Conservation (phyloP, 2,888 invertebrate species). For the Xylota segnis region DNA sequence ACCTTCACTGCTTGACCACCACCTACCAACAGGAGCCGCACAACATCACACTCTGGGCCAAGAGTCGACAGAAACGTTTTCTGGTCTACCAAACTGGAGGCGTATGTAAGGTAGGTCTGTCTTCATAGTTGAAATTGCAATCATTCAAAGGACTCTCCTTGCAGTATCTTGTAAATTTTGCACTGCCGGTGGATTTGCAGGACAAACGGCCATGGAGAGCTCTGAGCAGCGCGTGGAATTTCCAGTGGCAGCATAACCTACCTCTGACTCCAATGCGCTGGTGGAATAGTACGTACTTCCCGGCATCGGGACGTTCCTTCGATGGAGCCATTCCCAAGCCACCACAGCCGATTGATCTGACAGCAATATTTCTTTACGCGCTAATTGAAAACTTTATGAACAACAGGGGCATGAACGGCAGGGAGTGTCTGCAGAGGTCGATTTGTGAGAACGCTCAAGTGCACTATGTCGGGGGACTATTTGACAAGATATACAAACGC, state of each 20-base stretch:
- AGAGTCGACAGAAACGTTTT: conserved; percentile 44
- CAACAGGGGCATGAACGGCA: conserved; percentile 55
- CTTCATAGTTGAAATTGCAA: too few relatives aligned
- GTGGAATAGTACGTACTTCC: conserved; percentile 46
- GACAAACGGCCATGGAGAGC: conserved; percentile 34
- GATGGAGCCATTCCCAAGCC: background rate
- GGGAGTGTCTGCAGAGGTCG: conserved; percentile 60
- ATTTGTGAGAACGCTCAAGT: conserved; percentile 69
- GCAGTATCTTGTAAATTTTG: conserved; percentile 19
- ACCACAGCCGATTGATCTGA: conserved; percentile 37
- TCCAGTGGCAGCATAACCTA: conserved; percentile 45
- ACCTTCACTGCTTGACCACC: background rate
- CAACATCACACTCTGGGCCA: conserved; percentile 33
- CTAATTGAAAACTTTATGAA: conserved; percentile 62
- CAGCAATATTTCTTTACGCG: conserved; percentile 62
- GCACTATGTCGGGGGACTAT: conserved; percentile 56
- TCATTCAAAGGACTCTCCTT: background rate
- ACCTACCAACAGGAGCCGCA: conserved; percentile 4
- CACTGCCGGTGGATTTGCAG: conserved; percentile 29
- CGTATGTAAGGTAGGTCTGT: conserved; percentile 30
- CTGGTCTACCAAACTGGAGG: conserved; percentile 6
- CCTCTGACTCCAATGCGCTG: conserved; percentile 4
- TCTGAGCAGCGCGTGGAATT: conserved; percentile 28
- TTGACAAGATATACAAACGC: conserved; percentile 60
- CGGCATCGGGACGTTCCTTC: background rate